Percentiles rank a stretch among this genome's conserved stretches.
These are phyloP conservation scores for Sinohyriopsis cumingii DNA, from an alignment of 2,888 invertebrate genomes.

Conservation along the genomic window DNA sequence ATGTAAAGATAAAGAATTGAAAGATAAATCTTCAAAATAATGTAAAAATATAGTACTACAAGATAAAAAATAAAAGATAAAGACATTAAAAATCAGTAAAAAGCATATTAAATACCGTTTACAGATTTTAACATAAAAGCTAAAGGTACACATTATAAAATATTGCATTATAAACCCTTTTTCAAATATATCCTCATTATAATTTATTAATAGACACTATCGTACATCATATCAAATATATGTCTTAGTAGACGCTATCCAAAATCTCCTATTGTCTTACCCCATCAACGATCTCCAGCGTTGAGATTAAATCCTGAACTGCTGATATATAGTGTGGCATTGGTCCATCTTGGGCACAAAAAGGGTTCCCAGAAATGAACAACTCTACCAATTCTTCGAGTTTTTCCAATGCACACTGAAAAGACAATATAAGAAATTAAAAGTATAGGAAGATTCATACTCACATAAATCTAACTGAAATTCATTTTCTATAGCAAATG, in stretches of 20 bases:
- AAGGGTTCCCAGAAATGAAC: conserved; percentile 58
- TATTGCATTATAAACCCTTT: too few species aligned
- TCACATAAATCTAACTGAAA: neutral
- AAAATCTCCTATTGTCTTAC: conserved; percentile 28
- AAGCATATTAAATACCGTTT: too few species aligned
- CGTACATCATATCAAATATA: too few species aligned
- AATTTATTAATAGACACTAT: neutral
- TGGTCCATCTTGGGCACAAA: conserved; percentile 47
- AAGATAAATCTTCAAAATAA: too few species aligned
- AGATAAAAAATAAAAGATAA: too few species aligned
- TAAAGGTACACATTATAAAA: too few species aligned
- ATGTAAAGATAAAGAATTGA: too few species aligned
- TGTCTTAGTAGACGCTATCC: neutral
- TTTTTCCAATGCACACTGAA: conserved; percentile 46
- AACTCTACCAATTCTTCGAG: conserved; percentile 56
- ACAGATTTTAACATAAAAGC: too few species aligned
- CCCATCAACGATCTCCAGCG: conserved; percentile 62
- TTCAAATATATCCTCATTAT: too few species aligned
- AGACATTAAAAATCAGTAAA: too few species aligned
- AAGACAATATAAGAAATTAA: conserved; percentile 2
- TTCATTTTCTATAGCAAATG: neutral
- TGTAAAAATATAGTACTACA: too few species aligned
- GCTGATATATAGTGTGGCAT: conserved; percentile 51
- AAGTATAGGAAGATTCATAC: neutral
- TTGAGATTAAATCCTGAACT: conserved; percentile 46